Evolutionary conservation across 2,797 vertebrate genomes (phyloP).

Genomic region (Halcyon badia): DNA sequence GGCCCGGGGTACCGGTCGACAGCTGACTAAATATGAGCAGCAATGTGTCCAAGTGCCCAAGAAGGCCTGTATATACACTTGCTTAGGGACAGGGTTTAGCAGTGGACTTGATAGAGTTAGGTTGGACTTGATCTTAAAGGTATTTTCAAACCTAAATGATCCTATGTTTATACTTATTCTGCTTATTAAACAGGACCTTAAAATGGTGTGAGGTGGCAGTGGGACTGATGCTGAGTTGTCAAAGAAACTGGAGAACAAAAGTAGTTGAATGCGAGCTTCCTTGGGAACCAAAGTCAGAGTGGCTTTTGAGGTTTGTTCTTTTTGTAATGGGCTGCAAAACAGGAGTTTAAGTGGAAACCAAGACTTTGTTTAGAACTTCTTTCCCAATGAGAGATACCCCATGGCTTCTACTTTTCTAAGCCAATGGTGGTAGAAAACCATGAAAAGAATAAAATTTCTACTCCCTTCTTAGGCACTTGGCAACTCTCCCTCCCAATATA

Average conservation of each 20-base stretch:
- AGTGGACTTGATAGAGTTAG: too few species aligned
- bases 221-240: background rate
- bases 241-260: slow-evolving; percentile 6
- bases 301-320: background rate
- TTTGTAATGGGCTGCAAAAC: background rate
- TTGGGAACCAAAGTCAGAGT: background rate
- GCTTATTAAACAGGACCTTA: slow-evolving; percentile 46
- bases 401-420: background rate
- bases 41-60: too few species aligned
- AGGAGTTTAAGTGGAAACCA: background rate
- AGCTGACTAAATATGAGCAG: background rate
- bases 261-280: background rate
- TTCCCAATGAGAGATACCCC: background rate
- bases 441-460: background rate
- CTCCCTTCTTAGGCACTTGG: slow-evolving; percentile 6
- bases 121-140: too few species aligned
- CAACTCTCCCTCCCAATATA: background rate
- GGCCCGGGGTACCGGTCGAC: background rate
- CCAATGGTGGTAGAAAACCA: background rate
- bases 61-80: too few species aligned
- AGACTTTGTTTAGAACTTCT: background rate
- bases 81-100: too few species aligned
- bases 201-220: slow-evolving; percentile 25
- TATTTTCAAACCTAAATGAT: too few species aligned
- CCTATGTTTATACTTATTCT: slow-evolving; percentile 25